Evolutionary conservation across 2,797 vertebrate species (phyloP), one percentile per base, ranked within the genome.

Genomic region (Sebastes taczanowskii): DNA sequence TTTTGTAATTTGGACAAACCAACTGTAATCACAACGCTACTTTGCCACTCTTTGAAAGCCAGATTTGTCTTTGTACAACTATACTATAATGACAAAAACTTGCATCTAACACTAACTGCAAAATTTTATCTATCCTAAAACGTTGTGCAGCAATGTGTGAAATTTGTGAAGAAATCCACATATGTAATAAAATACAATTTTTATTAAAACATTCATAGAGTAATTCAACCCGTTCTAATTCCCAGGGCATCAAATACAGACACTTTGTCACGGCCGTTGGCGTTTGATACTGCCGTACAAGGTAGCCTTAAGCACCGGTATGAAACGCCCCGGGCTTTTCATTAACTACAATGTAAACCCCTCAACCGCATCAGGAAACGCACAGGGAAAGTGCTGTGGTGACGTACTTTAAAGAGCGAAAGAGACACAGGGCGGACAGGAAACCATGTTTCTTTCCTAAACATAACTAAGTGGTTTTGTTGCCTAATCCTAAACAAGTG

Each of bases 191-290:
- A 90, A 91, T 67, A 88, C 22, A 70, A 4, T 60, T 81, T 91
- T 92, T 89, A 90, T 92, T 88, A 72, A 74, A 84, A 49, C 53
- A 81, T 85, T 42, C 59, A 77, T 86, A 62, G 65, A 78, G 38
- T 70, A 49, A 49, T n/a, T 49, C 18, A 49, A 0, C 46, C 46
- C 46, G 7, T 46, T 46, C 46, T 49, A 7, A 49, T 49, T 49
- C 46, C 46, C 46, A 49, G 18, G 18, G 46, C 18, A 20, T 49
- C 18, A 49, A 49, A 49, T 49, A 49, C 18, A 49, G 46, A 49
- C 46, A 49, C 46, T 49, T 49, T 49, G 7, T 49, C 46, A 49
- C 1, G 7, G 46, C 46, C 7, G 46, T 20, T 49, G 46, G 46
- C 18, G 46, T 49, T 49, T 49, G 18, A 49, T 49, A 20, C 46